Percentiles rank a stretch among this genome's conserved stretches.
Evolutionary conservation across 2,113 vertebrate species (phyloP).

Genomic region (Mungos mungo): DNA sequence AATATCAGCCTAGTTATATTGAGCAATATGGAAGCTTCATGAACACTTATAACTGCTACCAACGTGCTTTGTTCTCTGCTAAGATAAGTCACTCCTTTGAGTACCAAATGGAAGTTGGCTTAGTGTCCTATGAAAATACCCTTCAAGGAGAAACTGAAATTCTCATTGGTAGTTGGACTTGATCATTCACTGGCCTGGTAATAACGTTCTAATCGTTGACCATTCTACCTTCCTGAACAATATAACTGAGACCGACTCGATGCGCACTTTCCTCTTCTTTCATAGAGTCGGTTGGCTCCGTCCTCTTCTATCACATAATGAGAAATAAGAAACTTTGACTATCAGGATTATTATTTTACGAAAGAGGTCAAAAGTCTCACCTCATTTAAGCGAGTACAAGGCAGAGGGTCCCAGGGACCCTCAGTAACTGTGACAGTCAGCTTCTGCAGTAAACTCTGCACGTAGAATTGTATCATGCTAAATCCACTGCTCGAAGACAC

Average conservation of each 20-base stretch:
- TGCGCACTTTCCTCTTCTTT: not conserved
- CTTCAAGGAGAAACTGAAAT: not conserved
- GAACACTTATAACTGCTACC: not conserved
- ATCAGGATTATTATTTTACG: not conserved
- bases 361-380: not conserved
- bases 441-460: not conserved
- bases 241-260: not conserved
- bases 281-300: too few species aligned
- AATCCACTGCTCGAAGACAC: not conserved
- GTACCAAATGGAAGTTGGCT: not conserved
- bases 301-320: not conserved
- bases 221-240: not conserved
- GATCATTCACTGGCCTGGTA: not conserved
- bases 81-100: not conserved
- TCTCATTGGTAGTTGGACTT: not conserved
- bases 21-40: not conserved
- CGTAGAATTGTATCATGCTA: not conserved
- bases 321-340: not conserved
- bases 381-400: not conserved
- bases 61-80: not conserved
- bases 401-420: not conserved
- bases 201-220: not conserved
- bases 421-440: not conserved
- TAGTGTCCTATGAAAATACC: not conserved
- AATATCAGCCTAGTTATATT: not conserved